Conservation (phyloP, 1,140 invertebrate species). For the Gryllus bimaculatus region DNA sequence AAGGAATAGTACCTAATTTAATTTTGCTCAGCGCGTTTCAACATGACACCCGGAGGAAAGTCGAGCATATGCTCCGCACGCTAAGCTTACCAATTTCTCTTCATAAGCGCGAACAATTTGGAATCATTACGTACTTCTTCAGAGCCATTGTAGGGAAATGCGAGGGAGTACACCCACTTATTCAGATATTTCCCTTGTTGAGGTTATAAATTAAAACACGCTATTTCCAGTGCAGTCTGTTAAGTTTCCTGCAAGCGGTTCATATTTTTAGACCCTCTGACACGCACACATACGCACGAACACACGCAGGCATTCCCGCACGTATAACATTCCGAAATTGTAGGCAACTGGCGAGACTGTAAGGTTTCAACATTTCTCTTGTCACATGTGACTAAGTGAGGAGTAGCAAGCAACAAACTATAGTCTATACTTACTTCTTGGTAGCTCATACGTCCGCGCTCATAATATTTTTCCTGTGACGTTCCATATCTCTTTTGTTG, state of each 20-base stretch:
- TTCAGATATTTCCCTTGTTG: not conserved
- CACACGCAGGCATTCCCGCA: slow-evolving; percentile 30
- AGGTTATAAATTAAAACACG: not conserved
- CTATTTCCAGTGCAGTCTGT: not conserved
- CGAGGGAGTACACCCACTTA: too few species aligned
- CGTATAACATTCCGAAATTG: slow-evolving; percentile 33
- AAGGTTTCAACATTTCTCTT: not conserved
- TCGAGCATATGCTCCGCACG: too few species aligned
- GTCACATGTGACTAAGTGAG: too few species aligned
- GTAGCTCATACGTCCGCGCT: slow-evolving; percentile 22
- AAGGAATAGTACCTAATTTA: too few species aligned
- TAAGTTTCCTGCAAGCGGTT: slow-evolving; percentile 4
- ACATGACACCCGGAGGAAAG: too few species aligned
- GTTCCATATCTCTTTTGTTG: slow-evolving; percentile 29
- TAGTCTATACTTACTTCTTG: slow-evolving; percentile 20
- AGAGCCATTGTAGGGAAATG: too few species aligned
- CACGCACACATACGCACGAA: slow-evolving; percentile 7
- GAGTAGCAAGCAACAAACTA: too few species aligned
- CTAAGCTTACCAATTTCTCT: too few species aligned
- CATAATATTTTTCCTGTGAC: slow-evolving; percentile 14
- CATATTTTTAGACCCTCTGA: slow-evolving; percentile 15
- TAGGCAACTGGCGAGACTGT: slow-evolving; percentile 15
- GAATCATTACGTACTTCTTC: too few species aligned
- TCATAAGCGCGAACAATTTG: too few species aligned
- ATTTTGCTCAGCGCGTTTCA: too few species aligned